Evolutionary conservation across 2,113 vertebrate genomes (phyloP), one percentile per base, ranked within the genome.

Genomic region (Hemicordylus capensis): DNA sequence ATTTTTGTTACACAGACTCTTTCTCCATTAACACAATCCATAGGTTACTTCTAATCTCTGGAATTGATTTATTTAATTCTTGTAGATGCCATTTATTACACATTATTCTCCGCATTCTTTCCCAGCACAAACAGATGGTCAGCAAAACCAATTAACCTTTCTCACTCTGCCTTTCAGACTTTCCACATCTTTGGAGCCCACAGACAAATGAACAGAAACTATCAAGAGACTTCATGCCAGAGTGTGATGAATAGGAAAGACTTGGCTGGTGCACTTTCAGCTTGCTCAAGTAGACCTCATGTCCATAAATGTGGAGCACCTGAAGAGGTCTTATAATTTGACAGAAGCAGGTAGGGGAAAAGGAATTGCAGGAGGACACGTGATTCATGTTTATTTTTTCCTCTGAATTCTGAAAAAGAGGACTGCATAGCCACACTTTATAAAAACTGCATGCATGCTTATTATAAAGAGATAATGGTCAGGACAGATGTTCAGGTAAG

Each of bases 111-210:
- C 66, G 88, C 82, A 61, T 90, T 94, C 87, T 82, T 92, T 95
- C 93, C 89, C 63, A 78, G 94, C 85, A 94, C 92, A 95, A 97
- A 96, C 97, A 98, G 97, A 97, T 97, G 96, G 97, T 96, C 96
- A 95, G 95, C 90, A 85, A 95, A 98, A 96, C 94, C 96, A 97
- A 96, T 98, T 98, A 97, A 97, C 97, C 97, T 97, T 95, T 95
- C 92, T 90, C 63, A 64, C 82, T 91, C 89, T 93, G 93, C 91
- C 91, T 93, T 93, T 93, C 92, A 90, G 89, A 89, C 94, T 94
- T 93, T 94, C 90, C 86, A 63, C 67, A 0, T 86, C 91, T 88
- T 93, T 91, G 86, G 83, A 91, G 89, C 85, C 91, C 84, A 8
- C 80, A 90, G 87, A 93, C 93, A 94, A 96, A 93, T 91, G 93